Percentiles rank a stretch among this genome's conserved stretches.
Evolutionary conservation across 2,888 invertebrate genomes (phyloP).

Genomic region (Oegoconia quadripuncta): DNA sequence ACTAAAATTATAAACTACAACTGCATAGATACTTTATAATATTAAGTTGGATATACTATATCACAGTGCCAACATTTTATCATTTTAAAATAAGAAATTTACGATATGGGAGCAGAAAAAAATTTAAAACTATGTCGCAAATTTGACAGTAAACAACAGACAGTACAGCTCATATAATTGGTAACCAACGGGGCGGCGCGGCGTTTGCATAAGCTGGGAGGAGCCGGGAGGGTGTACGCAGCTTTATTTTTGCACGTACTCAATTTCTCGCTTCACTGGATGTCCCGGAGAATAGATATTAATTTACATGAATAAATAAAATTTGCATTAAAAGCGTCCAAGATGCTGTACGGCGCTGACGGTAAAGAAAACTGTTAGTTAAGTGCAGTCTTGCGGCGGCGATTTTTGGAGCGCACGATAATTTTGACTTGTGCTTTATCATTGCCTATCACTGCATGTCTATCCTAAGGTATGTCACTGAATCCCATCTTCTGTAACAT

Average conservation of each 20-base stretch:
- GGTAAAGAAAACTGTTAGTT: constrained; percentile 53
- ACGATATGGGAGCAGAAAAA: no score
- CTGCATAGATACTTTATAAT: no score
- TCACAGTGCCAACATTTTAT: no score
- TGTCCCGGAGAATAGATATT: constrained; percentile 74
- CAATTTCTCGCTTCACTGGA: constrained; percentile 74
- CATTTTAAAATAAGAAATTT: no score
- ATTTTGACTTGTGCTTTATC: not conserved
- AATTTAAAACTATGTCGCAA: no score
- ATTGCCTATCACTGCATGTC: not conserved
- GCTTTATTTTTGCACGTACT: constrained; percentile 78
- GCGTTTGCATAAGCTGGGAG: constrained; percentile 60
- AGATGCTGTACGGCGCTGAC: constrained; percentile 34
- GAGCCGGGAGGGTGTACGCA: constrained; percentile 26
- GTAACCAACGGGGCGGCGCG: constrained; percentile 40
- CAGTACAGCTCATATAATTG: constrained; percentile 49
- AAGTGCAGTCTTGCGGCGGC: constrained; percentile 36
- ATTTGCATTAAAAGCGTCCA: constrained; percentile 74
- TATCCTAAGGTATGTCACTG: no score
- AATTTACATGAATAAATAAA: constrained; percentile 80
- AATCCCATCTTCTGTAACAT: no score
- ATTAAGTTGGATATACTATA: no score
- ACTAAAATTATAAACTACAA: no score
- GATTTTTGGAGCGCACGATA: constrained; percentile 28
- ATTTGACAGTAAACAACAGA: constrained; percentile 3